Conservation (phyloP, 2,888 invertebrate genomes). For the Ophion costatus region DNA sequence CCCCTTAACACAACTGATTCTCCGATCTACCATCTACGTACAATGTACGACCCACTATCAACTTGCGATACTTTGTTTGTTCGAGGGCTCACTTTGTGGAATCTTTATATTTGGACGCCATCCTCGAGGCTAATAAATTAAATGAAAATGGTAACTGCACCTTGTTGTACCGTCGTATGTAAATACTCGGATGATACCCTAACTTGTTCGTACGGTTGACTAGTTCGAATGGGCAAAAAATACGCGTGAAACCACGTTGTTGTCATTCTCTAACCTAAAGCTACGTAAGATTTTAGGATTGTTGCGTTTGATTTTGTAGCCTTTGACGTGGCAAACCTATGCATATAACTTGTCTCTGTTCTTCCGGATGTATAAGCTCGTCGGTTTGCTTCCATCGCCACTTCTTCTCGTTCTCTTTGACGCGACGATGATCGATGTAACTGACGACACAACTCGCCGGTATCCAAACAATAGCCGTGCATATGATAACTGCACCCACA, state of each 20-base stretch:
- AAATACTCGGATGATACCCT: constrained; percentile 11
- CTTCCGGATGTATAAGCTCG: constrained; percentile 89
- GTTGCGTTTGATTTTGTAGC: constrained; percentile 62
- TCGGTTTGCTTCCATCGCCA: constrained; percentile 90
- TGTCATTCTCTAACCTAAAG: neutral
- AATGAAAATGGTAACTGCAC: constrained; percentile 57
- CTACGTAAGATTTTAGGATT: constrained; percentile 30
- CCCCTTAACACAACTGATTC: neutral
- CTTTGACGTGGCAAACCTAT: constrained; percentile 83
- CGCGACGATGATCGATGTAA: constrained; percentile 91
- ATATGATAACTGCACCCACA: constrained; percentile 95
- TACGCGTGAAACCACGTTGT: neutral
- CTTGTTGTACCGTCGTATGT: neutral
- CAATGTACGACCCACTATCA: neutral
- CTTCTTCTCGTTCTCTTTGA: constrained; percentile 89
- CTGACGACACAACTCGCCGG: constrained; percentile 95
- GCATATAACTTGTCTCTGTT: constrained; percentile 89
- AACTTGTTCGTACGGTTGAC: constrained; percentile 47
- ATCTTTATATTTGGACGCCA: neutral
- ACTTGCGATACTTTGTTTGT: neutral
- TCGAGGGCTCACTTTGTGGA: neutral
- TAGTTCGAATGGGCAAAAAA: constrained; percentile 40
- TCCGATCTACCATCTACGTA: neutral
- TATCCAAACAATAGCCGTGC: constrained; percentile 97
- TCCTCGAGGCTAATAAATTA: constrained; percentile 25